Base-by-base conservation (phyloP, 2,888 invertebrate genomes). In the Scaptomyza cyrtandrae region DNA sequence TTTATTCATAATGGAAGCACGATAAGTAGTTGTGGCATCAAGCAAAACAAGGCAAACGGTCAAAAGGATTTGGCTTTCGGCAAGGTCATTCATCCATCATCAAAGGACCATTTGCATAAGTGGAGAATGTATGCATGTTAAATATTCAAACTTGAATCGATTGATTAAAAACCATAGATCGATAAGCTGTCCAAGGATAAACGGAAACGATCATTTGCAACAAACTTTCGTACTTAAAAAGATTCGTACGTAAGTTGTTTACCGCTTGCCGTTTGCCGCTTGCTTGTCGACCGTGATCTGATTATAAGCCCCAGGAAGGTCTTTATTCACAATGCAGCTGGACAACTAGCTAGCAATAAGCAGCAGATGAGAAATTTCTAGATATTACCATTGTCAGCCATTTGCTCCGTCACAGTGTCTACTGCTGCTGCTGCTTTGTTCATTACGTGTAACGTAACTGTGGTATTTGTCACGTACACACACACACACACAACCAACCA, bases 381-480 rank as follows among this genome's bases (percentile, higher is more conserved):
- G 57, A 69, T 57, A 27, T 35, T 50, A 52, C 69, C 69, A 57
- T 43, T 13, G 57, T 29, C 54, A 43, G 45, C 37, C 13, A 59
- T 73, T 58, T 57, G 67, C 35, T 53, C 19, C 35, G 46, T n/a
- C 4, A 24, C 24, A 24, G 24, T 24, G 4, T 24, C 24, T 24
- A 3, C 7, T 48, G 48, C 31, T 31, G 9, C 9, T 31, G 7
- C 7, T 48, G 5, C 43, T 58, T 63, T 69, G 61, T 58, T 75
- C 64, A 76, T 80, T 76, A 71, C 74, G 67, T 77, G 77, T 73
- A 80, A 76, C n/a, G n/a, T 71, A 67, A 69, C 59, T 64, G 67
- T 57, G 65, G 70, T 78, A 85, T 77, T 81, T 85, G 85, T 85
- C 83, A 84, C 83, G 83, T 85, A 83, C 66, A 33, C 44, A 43